Evolutionary conservation across 2,113 vertebrate genomes (phyloP).

Genomic region (Daubentonia madagascariensis): DNA sequence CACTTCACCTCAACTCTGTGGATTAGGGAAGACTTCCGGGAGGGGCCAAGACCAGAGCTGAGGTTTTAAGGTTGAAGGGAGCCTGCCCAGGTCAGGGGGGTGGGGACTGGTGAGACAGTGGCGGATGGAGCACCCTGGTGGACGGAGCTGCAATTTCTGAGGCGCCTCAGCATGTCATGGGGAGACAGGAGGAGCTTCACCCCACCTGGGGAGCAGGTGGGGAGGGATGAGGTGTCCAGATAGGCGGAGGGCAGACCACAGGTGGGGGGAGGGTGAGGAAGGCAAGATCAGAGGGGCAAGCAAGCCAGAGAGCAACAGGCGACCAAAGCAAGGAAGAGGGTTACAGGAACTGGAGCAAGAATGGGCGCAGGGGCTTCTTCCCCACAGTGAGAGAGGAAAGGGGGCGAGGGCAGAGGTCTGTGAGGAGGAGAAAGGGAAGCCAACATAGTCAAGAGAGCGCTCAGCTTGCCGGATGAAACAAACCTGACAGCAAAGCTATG

Average conservation of each 20-base stretch:
- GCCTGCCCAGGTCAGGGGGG: neutral
- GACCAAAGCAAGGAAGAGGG: neutral
- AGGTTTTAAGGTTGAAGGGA: neutral
- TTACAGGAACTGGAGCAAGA: neutral
- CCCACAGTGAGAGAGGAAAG: neutral
- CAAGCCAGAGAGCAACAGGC: neutral
- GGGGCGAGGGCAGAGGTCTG: neutral
- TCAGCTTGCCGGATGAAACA: neutral
- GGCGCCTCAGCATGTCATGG: accelerated
- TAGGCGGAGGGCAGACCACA: neutral
- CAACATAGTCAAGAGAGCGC: neutral
- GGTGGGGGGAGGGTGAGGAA: neutral
- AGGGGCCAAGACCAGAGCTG: neutral
- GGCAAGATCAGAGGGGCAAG: neutral
- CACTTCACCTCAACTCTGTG: neutral
- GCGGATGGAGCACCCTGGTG: neutral
- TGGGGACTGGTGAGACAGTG: neutral
- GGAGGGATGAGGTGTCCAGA: neutral
- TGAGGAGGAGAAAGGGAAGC: too few relatives aligned
- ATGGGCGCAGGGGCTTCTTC: neutral
- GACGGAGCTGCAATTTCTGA: neutral
- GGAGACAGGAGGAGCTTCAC: neutral
- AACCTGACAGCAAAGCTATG: accelerated
- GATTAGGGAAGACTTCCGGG: neutral
- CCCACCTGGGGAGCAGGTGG: neutral